Base-by-base conservation (phyloP, 1,140 invertebrate genomes). In the Drosophila triauraria region DNA sequence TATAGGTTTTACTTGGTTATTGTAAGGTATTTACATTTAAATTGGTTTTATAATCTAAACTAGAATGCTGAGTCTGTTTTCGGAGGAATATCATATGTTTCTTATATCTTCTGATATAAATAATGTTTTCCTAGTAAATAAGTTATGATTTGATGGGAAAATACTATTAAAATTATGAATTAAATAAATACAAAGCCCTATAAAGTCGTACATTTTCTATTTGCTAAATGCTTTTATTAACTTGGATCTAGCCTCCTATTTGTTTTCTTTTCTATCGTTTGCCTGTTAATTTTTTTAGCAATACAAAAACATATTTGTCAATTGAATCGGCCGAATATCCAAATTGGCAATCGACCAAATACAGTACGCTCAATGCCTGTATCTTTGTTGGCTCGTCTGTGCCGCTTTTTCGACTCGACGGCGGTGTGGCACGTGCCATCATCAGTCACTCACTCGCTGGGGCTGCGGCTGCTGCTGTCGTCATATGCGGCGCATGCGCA, bases 381-480 rank as follows among this genome's bases (percentile, higher is more conserved):
- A 13, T 35, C 32, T 35, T 10, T 35, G 32, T 35, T 35, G 32
- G 12, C 38, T 20, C 48, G 32, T 12, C 32, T 58, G 25, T 23
- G 23, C 32, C 17, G 30, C 10, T 47, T 53, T 54, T 60, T 53
- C n/a, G 25, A 27, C 25, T 9, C 48, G 6, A 20, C 12, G 12
- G 17, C 50, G 59, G 32, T 65, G 82, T 69, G 83, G 83, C 83
- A 86, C 84, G 83, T 86, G 83, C 80, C 80, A 44, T 48, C 63
- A 58, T 27, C 51, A 47, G 58, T 72, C 68, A 75, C 35, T 62
- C 69, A 43, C 32, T 56, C 27, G 27, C 27, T 30, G 27, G 5
- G 27, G 6, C 7, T 32, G 30, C 40, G 32, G 25, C 17, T 25
- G 48, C 23, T 15, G 62, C 68, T 71, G 68, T 59, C 69, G 69